Evolutionary conservation across 2,797 vertebrate species (phyloP), one percentile per base, ranked within the genome.

Genomic region (Peromyscus eremicus): DNA sequence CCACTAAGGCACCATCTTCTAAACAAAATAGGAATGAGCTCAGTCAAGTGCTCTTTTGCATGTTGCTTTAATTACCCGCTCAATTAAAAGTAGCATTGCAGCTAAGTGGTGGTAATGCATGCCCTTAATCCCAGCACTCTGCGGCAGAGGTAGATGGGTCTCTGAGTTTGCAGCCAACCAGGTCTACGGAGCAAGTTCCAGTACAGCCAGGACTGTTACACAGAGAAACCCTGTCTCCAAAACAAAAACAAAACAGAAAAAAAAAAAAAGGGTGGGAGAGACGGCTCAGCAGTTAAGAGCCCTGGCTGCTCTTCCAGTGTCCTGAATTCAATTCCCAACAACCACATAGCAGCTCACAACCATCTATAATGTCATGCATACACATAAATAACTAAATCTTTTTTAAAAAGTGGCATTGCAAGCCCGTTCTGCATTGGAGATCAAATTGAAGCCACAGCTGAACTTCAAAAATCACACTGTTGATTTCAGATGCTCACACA

Each of bases 401-500:
- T 66, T 66, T n/a, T 17, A 13, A 80, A 96, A 93, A 34, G 12
- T 46, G 57, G 43, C 27, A 93, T 87, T 29, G 29, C 46, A 77
- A 64, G 21, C 16, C 7, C 43, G 17, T 80, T 91, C 32, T 81
- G 66, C 16, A 14, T 86, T 87, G 57, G 40, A 34, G 12, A 81
- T 94, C 86, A 73, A 81, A 46, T 7, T 79, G 85, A 97, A 62
- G 89, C 0, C 64, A 2, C 2, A 57, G 11, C 10, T 87, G 77
- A 76, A 94, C 62, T 34, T 43, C 17, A 91, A 43, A 94, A 96
- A 57, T 43, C 81, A 60, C 60, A 29, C 55, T 57, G 3, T 79
- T 73, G 64, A 64, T 68, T 89, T 86, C 73, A 95, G 87, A 86
- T 49, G 37, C 32, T 89, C 57, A 80, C 68, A 46, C 14, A 96